Evolutionary conservation across 30 jellyfish, hydroid and myxozoan species (phyloP).

Genomic region (Cassiopea andromeda): DNA sequence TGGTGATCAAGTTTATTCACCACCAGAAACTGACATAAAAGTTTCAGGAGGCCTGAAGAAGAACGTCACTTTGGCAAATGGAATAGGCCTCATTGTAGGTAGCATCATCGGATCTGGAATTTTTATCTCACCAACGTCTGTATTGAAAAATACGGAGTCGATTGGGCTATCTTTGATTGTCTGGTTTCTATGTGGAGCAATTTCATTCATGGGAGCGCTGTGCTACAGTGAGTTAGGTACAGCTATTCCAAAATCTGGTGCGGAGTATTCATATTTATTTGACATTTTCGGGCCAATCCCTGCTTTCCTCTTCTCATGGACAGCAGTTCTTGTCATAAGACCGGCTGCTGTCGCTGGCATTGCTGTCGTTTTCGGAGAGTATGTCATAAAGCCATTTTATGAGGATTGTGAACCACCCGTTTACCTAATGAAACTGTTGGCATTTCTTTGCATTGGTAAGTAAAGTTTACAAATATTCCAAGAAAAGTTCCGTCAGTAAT

Average conservation of each 20-base stretch:
- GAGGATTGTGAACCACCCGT: constrained; percentile 82
- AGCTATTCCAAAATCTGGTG: constrained; percentile 78
- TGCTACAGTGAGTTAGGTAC: constrained; percentile 91
- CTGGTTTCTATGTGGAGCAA: constrained; percentile 82
- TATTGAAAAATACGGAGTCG: constrained; percentile 55
- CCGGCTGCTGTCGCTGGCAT: constrained; percentile 91
- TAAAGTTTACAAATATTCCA: not conserved
- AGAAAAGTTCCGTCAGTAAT: too few species aligned
- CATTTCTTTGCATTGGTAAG: constrained; percentile 86
- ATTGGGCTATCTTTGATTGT: constrained; percentile 75
- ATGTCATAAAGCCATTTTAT: constrained; percentile 76
- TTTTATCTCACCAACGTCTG: constrained; percentile 77
- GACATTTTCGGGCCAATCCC: constrained; percentile 78
- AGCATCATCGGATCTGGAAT: constrained; percentile 90
- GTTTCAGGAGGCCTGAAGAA: constrained; percentile 66
- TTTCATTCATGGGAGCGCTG: constrained; percentile 76
- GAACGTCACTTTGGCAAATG: constrained; percentile 70
- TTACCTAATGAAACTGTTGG: constrained; percentile 72
- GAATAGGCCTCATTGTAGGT: constrained; percentile 88
- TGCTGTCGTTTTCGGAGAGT: constrained; percentile 79
- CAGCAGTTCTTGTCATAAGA: constrained; percentile 79
- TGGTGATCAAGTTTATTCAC: constrained; percentile 55
- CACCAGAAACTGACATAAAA: constrained; percentile 65
- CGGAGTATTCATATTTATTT: constrained; percentile 75
- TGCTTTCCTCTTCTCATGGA: constrained; percentile 91